Base-by-base conservation (phyloP, 2,888 invertebrate genomes). In the Meandrusa payeni region DNA sequence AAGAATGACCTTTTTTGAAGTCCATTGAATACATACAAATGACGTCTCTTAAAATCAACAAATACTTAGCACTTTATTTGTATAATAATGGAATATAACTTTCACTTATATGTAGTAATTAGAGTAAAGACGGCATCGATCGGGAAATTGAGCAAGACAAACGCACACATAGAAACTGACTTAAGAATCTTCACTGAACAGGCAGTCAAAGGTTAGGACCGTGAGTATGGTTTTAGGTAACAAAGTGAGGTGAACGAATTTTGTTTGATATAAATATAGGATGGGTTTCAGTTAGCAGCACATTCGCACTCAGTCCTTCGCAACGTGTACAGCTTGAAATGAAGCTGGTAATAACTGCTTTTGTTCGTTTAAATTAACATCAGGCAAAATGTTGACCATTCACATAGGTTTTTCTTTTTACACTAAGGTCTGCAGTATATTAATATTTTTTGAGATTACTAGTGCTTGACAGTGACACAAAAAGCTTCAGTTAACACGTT, bases 181-280 rank as follows among this genome's bases (percentile, higher is more conserved):
- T 27, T 44, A 27, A 32, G 59, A 57, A 59, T 61, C 64, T 63
- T 55, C 54, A 50, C 55, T 52, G 55, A 49, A 44, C 52, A 53
- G 52, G 46, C 59, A 73, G 80, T 75, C 82, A 87, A 86, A 86
- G 86, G 85, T 87, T 79, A 83, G 64, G 59, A 61, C 74, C 76
- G 82, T 79, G 81, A 77, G 73, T 59, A 59, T 56, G 46, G 54
- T 64, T 77, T 74, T 67, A 67, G 70, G 70, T 74, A 76, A 76
- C 63, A 54, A 59, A 54, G 59, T 61, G 61, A 61, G 62, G 74
- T 75, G 82, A 85, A 73, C 81, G 83, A 83, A 76, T 76, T 77
- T 67, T 71, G 55, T 68, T 69, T 66, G 69, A 77, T 85, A 86
- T 87, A 87, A 83, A 87, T 85, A 87, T 83, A 77, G 80, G 70